phyloP scores from a whole-genome alignment of 2,113 vertebrate genomes.

The Hymenochirus boettgeri region DNA sequence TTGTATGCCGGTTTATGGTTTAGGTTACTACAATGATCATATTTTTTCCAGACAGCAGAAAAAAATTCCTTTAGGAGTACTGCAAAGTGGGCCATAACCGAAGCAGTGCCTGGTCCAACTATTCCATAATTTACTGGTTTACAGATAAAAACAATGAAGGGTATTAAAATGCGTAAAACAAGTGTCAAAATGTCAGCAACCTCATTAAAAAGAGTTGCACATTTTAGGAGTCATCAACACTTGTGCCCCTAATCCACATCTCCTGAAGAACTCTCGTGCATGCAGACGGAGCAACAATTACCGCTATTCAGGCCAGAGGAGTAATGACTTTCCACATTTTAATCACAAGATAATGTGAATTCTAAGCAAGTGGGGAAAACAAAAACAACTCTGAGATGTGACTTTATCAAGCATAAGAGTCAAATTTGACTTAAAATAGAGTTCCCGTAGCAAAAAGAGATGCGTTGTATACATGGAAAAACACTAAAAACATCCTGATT shows the following conservation, averaged over 20 bases:
- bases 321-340: conserved; percentile 37
- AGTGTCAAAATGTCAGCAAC: conserved; percentile 20
- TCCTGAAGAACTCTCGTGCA: conserved; percentile 36
- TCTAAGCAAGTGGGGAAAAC: conserved; percentile 24
- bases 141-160: conserved; percentile 10
- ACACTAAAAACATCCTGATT: conserved; percentile 13
- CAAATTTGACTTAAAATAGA: conserved; percentile 30
- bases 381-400: conserved; percentile 30
- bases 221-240: conserved; percentile 36
- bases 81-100: not conserved
- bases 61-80: not conserved
- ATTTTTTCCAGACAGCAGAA: not conserved
- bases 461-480: not conserved
- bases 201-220: conserved; percentile 39
- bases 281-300: conserved; percentile 24
- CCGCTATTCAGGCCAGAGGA: conserved; percentile 30
- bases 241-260: conserved; percentile 35
- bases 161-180: conserved; percentile 26
- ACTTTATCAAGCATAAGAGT: conserved; percentile 26
- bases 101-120: not conserved
- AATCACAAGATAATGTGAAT: conserved; percentile 25
- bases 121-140: not conserved
- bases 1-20: not conserved
- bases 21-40: not conserved
- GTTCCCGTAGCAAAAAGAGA: conserved; percentile 2